Percentiles rank a stretch among this genome's conserved stretches.
These are phyloP conservation scores for Caenorhabditis panamensis DNA, from an alignment of 2,888 invertebrate genomes.

Conservation along the genomic window DNA sequence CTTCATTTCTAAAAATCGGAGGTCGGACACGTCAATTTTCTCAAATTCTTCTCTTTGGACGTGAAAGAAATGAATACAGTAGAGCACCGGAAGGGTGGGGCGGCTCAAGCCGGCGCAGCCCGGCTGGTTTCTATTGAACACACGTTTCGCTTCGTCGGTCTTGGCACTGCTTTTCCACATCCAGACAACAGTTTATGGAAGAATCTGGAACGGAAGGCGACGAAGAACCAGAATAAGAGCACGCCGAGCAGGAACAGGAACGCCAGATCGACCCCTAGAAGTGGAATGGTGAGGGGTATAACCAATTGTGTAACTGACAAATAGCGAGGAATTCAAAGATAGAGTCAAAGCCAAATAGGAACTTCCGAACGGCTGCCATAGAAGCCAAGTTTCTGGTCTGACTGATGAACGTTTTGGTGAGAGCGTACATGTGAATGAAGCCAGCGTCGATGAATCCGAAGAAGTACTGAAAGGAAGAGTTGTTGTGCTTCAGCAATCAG, in stretches of 20 bases:
- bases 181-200: slow-evolving; percentile 2
- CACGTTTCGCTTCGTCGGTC: slow-evolving; percentile 11
- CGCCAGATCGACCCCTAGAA: slow-evolving; percentile 22
- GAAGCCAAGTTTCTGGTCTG: not conserved
- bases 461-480: slow-evolving; percentile 11
- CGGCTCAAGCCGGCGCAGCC: too few species aligned
- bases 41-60: too few species aligned
- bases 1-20: too few species aligned
- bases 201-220: slow-evolving; percentile 2
- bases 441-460: slow-evolving; percentile 23
- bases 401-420: slow-evolving; percentile 9
- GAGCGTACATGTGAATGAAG: slow-evolving; percentile 7
- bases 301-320: too few species aligned
- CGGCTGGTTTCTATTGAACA: too few species aligned
- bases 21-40: too few species aligned
- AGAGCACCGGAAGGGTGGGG: too few species aligned
- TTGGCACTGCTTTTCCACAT: slow-evolving; percentile 8
- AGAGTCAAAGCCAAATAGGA: slow-evolving; percentile 11
- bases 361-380: not conserved
- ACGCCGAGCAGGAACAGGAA: slow-evolving; percentile 18
- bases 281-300: too few species aligned
- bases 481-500: not conserved
- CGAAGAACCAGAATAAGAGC: slow-evolving; percentile 31
- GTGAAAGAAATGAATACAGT: too few species aligned
- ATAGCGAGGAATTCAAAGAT: slow-evolving; percentile 21